Percentiles rank a stretch among this genome's conserved stretches.
Evolutionary conservation across 2,888 invertebrate genomes (phyloP).

Genomic region (Sialis lutaria): DNA sequence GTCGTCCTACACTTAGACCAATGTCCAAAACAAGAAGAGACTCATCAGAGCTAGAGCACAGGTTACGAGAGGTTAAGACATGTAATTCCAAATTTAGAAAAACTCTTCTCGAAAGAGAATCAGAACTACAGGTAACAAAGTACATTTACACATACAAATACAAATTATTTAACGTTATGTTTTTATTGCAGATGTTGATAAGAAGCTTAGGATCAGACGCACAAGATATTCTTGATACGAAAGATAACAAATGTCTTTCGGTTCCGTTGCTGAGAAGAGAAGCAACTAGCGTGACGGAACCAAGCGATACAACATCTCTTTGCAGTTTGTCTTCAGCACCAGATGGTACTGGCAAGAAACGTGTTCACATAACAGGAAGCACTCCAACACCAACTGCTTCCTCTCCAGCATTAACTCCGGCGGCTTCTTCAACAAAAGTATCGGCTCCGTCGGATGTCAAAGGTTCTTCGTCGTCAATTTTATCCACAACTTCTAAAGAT

Average conservation of each 20-base stretch:
- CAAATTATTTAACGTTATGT: not conserved
- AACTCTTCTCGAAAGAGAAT: conserved; percentile 68
- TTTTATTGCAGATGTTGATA: conserved; percentile 38
- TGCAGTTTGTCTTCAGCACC: conserved; percentile 46
- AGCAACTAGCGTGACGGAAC: conserved; percentile 44
- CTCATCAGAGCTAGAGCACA: conserved; percentile 68
- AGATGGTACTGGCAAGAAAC: conserved; percentile 15
- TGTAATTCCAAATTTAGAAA: conserved; percentile 72
- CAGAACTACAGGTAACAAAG: conserved; percentile 49
- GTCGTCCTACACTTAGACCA: conserved; percentile 74
- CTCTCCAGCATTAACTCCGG: too few species aligned
- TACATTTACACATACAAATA: too few species aligned
- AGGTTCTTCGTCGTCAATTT: too few species aligned
- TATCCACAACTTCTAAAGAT: too few species aligned
- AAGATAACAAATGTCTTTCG: conserved; percentile 19
- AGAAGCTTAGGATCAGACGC: conserved; percentile 47
- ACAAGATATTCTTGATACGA: conserved; percentile 21
- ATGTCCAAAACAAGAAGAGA: conserved; percentile 64
- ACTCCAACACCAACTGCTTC: too few species aligned
- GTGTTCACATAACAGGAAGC: not conserved
- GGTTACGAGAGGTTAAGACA: conserved; percentile 65
- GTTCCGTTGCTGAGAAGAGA: conserved; percentile 32
- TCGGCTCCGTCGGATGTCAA: too few species aligned
- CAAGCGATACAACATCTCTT: conserved; percentile 53
- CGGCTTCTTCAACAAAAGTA: too few species aligned